Percentiles rank a stretch among this genome's conserved stretches.
These are phyloP conservation scores for Acrobasis consociella DNA, from an alignment of 2,888 invertebrate species.

Conservation along the genomic window DNA sequence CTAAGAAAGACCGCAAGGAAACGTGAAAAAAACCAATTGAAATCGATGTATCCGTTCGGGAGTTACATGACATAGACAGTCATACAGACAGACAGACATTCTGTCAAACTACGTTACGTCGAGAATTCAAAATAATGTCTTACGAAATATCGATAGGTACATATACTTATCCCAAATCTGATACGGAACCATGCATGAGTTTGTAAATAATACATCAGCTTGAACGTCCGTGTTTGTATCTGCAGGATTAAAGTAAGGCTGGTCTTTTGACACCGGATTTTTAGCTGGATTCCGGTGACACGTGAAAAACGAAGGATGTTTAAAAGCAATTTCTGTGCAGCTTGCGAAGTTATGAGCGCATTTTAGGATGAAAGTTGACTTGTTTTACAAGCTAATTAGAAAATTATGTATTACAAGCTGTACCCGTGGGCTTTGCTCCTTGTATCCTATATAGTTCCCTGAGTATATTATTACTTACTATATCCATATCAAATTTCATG, in stretches of 20 bases:
- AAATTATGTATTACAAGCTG: background rate
- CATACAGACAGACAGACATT: too few species aligned
- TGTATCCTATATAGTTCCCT: too few species aligned
- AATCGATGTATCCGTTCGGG: too few species aligned
- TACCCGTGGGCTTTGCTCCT: too few species aligned
- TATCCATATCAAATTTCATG: too few species aligned
- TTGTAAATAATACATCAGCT: background rate
- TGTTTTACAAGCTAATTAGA: background rate
- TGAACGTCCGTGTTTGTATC: constrained; percentile 15
- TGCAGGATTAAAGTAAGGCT: constrained; percentile 14
- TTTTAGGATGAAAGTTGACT: background rate
- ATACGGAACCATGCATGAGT: constrained; percentile 5
- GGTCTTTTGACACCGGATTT: constrained; percentile 22
- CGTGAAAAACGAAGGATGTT: constrained; percentile 8
- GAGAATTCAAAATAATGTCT: background rate
- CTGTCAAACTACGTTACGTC: too few species aligned
- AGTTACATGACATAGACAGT: too few species aligned
- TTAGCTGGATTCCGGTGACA: constrained; percentile 23
- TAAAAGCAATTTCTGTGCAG: background rate
- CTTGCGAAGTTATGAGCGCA: background rate
- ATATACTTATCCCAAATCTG: too few species aligned
- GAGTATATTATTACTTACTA: too few species aligned
- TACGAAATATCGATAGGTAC: too few species aligned
- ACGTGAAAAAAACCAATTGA: too few species aligned
- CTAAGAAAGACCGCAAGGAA: too few species aligned